A percentile compares a stretch with the other conserved stretches of the same genome.
Conservation (phyloP, 2,888 invertebrate species). For the Macrosoma leucophasiata region DNA sequence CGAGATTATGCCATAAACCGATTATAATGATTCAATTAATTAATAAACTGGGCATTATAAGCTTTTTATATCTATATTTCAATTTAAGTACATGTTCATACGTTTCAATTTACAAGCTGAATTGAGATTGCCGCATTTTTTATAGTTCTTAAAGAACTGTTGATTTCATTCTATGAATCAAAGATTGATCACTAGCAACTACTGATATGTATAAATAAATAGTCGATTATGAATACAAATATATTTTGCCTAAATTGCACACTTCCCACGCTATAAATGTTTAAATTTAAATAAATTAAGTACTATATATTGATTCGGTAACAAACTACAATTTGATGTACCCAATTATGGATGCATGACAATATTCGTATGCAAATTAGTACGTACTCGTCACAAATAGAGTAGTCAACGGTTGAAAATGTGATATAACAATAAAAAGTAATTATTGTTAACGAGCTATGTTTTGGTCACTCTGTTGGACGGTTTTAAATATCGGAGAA, state of each 20-base stretch:
- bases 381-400: neutral
- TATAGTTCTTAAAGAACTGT: conserved; percentile 1
- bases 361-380: conserved; percentile 7
- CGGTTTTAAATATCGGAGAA: too few species aligned
- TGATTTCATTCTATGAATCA: conserved; percentile 1
- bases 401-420: too few species aligned
- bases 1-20: too few species aligned
- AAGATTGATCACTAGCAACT: neutral
- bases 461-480: too few species aligned
- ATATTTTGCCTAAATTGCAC: conserved; percentile 27
- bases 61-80: too few species aligned
- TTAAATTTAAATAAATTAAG: conserved; percentile 34
- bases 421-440: too few species aligned
- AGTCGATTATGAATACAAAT: conserved; percentile 11
- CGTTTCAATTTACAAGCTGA: too few species aligned
- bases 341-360: conserved; percentile 9
- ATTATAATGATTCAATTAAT: too few species aligned
- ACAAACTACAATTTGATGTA: conserved; percentile 15
- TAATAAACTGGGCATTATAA: too few species aligned
- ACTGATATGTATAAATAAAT: too few species aligned
- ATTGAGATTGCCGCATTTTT: conserved; percentile 3
- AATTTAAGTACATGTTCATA: too few species aligned
- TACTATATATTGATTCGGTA: conserved; percentile 18
- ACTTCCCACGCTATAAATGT: conserved; percentile 32
- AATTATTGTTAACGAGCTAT: too few species aligned